Conservation (phyloP, 1,140 invertebrate species). For the Saccostrea cuccullata region DNA sequence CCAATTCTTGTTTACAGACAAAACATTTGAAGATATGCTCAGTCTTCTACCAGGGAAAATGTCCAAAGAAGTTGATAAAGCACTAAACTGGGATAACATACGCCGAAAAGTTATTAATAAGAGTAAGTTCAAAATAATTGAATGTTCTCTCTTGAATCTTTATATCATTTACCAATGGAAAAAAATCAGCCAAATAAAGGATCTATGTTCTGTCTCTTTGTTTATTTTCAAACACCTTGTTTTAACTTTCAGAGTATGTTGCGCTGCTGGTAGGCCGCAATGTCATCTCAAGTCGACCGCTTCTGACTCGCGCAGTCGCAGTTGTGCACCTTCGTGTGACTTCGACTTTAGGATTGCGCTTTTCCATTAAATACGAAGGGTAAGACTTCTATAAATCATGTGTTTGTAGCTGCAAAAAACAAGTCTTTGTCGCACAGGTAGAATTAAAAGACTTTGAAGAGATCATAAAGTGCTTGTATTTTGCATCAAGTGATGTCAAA, state of each 20-base stretch:
- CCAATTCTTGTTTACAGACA: slow-evolving; percentile 21
- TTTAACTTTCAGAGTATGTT: slow-evolving; percentile 39
- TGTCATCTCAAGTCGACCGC: neutral
- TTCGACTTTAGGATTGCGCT: slow-evolving; percentile 11
- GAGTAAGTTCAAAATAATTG: neutral
- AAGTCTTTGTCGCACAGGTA: slow-evolving; percentile 3
- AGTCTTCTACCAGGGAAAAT: slow-evolving; percentile 31
- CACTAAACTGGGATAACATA: slow-evolving; percentile 30
- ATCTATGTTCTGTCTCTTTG: too few relatives aligned
- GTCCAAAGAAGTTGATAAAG: slow-evolving; percentile 22
- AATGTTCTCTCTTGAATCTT: too few relatives aligned
- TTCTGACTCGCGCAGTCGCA: slow-evolving; percentile 40
- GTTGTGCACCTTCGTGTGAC: slow-evolving; percentile 40
- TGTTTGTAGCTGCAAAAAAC: neutral
- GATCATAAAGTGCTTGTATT: slow-evolving; percentile 24
- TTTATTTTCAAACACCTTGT: neutral
- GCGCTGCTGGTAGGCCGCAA: slow-evolving; percentile 41
- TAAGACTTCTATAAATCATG: slow-evolving; percentile 23
- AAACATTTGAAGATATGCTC: slow-evolving; percentile 43
- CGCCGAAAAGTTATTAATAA: slow-evolving; percentile 42
- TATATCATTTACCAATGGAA: too few relatives aligned
- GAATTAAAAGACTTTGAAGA: slow-evolving; percentile 7
- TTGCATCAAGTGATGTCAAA: slow-evolving; percentile 9
- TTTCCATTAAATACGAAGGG: slow-evolving; percentile 29
- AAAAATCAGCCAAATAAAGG: too few relatives aligned